Evolutionary conservation across 2,888 invertebrate genomes (phyloP), one percentile per base, ranked within the genome.

Genomic region (Hirtodrosophila trivittata): DNA sequence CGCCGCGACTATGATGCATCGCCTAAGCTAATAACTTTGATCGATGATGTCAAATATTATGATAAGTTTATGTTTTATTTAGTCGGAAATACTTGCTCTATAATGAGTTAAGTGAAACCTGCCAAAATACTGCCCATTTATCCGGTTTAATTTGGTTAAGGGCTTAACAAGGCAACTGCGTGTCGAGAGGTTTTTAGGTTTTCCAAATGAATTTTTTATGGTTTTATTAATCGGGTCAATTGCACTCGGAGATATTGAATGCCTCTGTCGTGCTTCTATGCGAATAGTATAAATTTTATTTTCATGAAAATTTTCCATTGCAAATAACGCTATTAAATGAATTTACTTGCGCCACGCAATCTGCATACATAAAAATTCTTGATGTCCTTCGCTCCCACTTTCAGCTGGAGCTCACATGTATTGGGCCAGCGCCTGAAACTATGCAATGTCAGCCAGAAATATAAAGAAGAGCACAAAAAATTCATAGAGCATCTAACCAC

Each of bases 281-380:
- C 45, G 39, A 9, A 43, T 66, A 45, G 35, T 6, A 12, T n/a
- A 12, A 28, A 50, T 57, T 45, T 65, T 55, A 37, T 52, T 51
- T 46, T 30, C 55, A 59, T 60, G 54, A 12, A 58, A 32, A 54
- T 70, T 64, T 52, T 21, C 43, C 69, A 71, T 43, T 52, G 62
- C 55, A 59, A 66, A 77, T 65, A 59, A 66, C 57, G 72, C 73
- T 75, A 84, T 87, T 80, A 86, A 87, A 63, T 72, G 65, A 71
- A 66, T 86, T 86, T 85, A 82, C 86, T 75, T 70, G 83, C 72
- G 68, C 74, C 71, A 86, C 87, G 86, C 83, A 80, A 75, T 77
- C 63, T 74, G 87, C 85, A 86, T 87, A 72, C 87, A 71, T 77
- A 84, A 76, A 21, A 77, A 66, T 64, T 38, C 56, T 26, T 38